Conservation (phyloP, 2,888 invertebrate genomes). For the Campoplex nolae region DNA sequence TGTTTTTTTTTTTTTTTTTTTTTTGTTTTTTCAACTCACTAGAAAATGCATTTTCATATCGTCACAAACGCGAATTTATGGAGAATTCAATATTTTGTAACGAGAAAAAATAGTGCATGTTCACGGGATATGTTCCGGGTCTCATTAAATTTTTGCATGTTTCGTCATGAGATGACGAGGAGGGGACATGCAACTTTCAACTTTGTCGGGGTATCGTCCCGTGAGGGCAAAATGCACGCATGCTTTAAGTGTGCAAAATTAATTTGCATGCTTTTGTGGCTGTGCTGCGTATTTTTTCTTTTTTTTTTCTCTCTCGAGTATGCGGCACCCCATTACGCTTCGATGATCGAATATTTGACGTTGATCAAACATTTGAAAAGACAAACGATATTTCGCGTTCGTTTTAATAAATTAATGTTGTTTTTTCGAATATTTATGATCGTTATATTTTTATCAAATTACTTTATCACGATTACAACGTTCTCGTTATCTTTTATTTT, state of each 20-base stretch:
- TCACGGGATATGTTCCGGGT: not conserved
- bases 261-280: conserved; percentile 49
- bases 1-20: too few species aligned
- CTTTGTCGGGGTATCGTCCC: not conserved
- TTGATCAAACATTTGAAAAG: not conserved
- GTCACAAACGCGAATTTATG: not conserved
- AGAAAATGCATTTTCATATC: not conserved
- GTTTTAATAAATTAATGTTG: not conserved
- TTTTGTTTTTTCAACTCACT: not conserved
- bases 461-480: not conserved
- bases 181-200: conserved; percentile 16
- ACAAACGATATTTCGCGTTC: not conserved
- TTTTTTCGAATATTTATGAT: not conserved
- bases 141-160: conserved; percentile 27
- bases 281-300: not conserved
- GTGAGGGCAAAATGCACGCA: conserved; percentile 14
- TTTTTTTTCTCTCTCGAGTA: conserved; percentile 21
- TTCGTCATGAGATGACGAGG: conserved; percentile 7
- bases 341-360: not conserved
- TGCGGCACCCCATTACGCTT: conserved; percentile 8
- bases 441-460: not conserved
- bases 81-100: not conserved
- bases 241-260: conserved; percentile 27
- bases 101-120: not conserved
- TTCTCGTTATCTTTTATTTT: not conserved